Evolutionary conservation across 2,888 invertebrate species (phyloP), one percentile per base, ranked within the genome.

Genomic region (Monoplex corrugatus): DNA sequence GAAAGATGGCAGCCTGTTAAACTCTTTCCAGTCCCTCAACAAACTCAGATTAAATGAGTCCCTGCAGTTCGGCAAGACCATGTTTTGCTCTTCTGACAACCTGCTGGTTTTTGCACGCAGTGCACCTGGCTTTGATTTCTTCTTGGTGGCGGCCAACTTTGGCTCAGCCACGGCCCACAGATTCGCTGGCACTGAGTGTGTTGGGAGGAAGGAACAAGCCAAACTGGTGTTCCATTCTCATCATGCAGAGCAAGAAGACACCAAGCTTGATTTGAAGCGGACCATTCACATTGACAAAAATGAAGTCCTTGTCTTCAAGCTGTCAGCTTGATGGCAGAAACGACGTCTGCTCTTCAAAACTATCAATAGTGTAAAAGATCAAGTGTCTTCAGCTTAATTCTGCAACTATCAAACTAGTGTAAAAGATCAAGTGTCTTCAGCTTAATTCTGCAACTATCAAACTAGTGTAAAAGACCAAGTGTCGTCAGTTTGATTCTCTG

Each of bases 101-200:
- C 88, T 95, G 50, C 90, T 95, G 68, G 93, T 94, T 91, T 95
- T 94, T 87, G 92, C 94, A 6, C 92, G 95, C 19, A 92, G 95
- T 89, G 95, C 95, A 8, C 89, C 92, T 5, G 95, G 95, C n/a
- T 95, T 95, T 91, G 93, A 94, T 0, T 94, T 94, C 44, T 95
- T 92, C 90, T 91, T 96, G 68, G 94, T 95, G 0, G 93, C 94
- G 80, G 92, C 95, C 86, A 96, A 96, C 92, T 91, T 94, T 5
- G 95, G 95, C 16, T 85, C 72, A 10, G 32, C 89, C 10, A 89
- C 87, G 1, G 90, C 90, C 0, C 90, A 91, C 78, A 92, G 90
- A 13, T 92, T 93, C 87, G 57, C 87, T 63, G 90, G 91, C 28
- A 82, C 86, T 0, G 10, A 45, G 13, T 91, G 92, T 38, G 87